Conservation (phyloP, 1,140 invertebrate genomes). For the Maniola jurtina region DNA sequence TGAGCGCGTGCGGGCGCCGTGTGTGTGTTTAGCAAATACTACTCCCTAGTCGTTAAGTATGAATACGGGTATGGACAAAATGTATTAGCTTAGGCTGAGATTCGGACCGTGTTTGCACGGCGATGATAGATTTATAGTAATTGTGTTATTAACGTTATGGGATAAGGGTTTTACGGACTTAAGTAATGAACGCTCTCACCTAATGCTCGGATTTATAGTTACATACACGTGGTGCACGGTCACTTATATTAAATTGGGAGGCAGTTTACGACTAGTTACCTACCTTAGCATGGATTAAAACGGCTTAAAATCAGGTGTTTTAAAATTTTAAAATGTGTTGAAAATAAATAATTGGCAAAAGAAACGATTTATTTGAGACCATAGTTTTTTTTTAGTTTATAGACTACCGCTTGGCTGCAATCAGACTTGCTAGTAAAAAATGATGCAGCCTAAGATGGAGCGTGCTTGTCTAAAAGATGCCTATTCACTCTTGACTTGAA, state of each 20-base stretch:
- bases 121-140: slow-evolving; percentile 79
- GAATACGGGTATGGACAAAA: slow-evolving; percentile 77
- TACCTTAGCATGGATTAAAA: too few relatives aligned
- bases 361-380: too few relatives aligned
- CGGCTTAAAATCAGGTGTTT: too few relatives aligned
- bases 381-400: too few relatives aligned
- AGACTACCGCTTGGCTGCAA: too few relatives aligned
- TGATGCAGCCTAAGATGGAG: too few relatives aligned
- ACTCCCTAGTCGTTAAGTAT: slow-evolving; percentile 74
- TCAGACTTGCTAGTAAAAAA: too few relatives aligned
- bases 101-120: slow-evolving; percentile 74
- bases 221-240: slow-evolving; percentile 56
- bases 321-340: too few relatives aligned
- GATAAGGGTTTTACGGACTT: slow-evolving; percentile 78
- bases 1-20: slow-evolving; percentile 69
- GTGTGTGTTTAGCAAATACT: slow-evolving; percentile 76
- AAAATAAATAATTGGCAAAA: too few relatives aligned
- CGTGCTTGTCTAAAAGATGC: too few relatives aligned
- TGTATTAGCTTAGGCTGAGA: slow-evolving; percentile 78
- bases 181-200: slow-evolving; percentile 74
- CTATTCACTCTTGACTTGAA: too few relatives aligned
- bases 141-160: slow-evolving; percentile 79
- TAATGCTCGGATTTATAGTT: slow-evolving; percentile 74
- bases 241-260: slow-evolving; percentile 33
- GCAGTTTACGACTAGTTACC: slow-evolving; percentile 1